Base-by-base conservation (phyloP, 92 coral and sea anemone species). In the Pocillopora grandis region DNA sequence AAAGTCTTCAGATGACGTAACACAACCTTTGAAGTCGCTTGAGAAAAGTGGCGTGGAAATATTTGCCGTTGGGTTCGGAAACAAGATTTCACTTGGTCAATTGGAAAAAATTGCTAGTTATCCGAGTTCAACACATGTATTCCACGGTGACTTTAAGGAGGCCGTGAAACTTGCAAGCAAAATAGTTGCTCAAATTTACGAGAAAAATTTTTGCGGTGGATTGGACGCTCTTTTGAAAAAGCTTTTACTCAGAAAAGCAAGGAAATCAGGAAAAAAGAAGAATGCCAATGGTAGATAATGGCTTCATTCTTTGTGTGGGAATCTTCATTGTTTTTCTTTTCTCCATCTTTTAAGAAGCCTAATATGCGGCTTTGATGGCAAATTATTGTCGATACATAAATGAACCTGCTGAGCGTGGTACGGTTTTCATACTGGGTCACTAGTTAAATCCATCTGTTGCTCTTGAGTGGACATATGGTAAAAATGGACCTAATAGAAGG, bases 21-120 rank as follows among this genome's bases (percentile, higher is more conserved):
- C 76, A 12, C 37, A 21, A 66, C 78, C 90, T 4, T 86, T 81
- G 17, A 82, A 87, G 67, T 19, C 49, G 6, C 93, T 90, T 1
- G 74, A 72, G 78, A 72, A 82, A 11, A 67, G 76, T 52, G 93
- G 88, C 49, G 88, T 79, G 0, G 86, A 78, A 67, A 75, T 87
- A 48, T 90, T 81, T 42, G 78, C 90, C 58, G 69, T 90, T 79
- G 93, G 86, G 2, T 35, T 90, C 33, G 93, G 89, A n/a, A 58
- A 69, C 35, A 35, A 42, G n/a, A 17, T 57, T 56, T 84, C 88
- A 35, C 68, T 67, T 14, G 69, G 73, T 31, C 87, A 91, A 56
- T 65, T 94, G 52, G 86, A 67, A 56, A 75, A 83, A 12, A 87
- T 91, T 35, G 94, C 93, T 33, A 91, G 94, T 62, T 84, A 63